These are phyloP conservation scores for Tamandua tetradactyla DNA, from an alignment of 2,797 vertebrate species.

Conservation along the genomic window DNA sequence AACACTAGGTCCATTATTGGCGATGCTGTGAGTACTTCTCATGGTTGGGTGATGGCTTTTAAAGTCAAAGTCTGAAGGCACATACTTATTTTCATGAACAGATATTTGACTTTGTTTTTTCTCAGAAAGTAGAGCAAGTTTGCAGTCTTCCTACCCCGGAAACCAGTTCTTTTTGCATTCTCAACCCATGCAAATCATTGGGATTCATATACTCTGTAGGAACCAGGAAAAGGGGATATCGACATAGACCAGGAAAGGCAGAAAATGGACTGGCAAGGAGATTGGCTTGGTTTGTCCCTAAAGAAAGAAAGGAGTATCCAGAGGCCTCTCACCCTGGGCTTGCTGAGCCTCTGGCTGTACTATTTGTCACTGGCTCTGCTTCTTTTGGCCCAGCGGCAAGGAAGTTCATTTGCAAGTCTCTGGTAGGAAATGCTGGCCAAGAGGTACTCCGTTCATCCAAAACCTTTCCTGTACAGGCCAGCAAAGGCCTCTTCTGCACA, in stretches of 20 bases:
- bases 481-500: not conserved
- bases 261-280: not conserved
- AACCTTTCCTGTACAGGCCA: not conserved
- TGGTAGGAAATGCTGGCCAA: not conserved
- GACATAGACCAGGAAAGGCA: not conserved
- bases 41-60: conserved; percentile 25
- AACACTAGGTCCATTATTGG: not conserved
- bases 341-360: not conserved
- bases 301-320: not conserved
- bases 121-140: not conserved
- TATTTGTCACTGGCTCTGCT: not conserved
- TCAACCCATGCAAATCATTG: not conserved
- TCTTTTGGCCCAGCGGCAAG: not conserved
- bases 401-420: not conserved
- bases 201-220: not conserved
- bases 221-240: not conserved
- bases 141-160: not conserved
- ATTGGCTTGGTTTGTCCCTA: not conserved
- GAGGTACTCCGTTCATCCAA: no score
- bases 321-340: not conserved
- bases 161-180: not conserved
- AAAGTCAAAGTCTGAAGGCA: conserved; percentile 13
- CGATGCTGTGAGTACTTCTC: not conserved
- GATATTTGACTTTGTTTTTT: conserved; percentile 34
- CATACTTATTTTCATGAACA: conserved; percentile 25